Evolutionary conservation across 2,113 vertebrate species (phyloP).

Genomic region (Tupaia tana): DNA sequence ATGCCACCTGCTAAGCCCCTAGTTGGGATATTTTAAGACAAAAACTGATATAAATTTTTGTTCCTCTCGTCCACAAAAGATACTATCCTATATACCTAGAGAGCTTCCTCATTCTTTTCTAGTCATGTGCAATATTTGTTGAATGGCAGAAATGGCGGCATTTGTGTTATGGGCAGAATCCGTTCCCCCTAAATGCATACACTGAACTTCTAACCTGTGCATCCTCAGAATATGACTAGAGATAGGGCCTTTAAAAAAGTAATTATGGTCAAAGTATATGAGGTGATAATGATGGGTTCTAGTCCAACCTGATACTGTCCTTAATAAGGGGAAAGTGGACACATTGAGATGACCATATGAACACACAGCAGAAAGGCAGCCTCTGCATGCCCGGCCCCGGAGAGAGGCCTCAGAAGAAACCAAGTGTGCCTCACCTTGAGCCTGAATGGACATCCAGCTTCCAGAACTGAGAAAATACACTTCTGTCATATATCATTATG

Average conservation of each 20-base stretch:
- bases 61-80: not conserved
- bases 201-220: no score
- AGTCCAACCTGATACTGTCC: no score
- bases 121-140: not conserved
- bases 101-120: not conserved
- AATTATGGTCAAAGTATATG: no score
- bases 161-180: no score
- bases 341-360: not conserved
- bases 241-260: not conserved
- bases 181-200: no score
- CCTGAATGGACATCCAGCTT: not conserved
- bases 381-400: not conserved
- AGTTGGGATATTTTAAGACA: no score
- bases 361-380: not conserved
- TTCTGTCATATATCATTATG: not conserved
- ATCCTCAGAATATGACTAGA: no score
- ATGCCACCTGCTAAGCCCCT: no score
- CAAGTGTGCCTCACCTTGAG: not conserved
- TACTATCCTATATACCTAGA: not conserved
- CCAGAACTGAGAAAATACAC: not conserved
- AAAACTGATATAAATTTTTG: not conserved
- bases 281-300: no score
- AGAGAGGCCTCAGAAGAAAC: not conserved
- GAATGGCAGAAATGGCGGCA: not conserved
- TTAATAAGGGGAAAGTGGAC: no score